Percentiles rank a stretch among this genome's conserved stretches.
These are phyloP conservation scores for Hyppa rectilinea DNA, from an alignment of 2,888 invertebrate genomes.

Conservation along the genomic window DNA sequence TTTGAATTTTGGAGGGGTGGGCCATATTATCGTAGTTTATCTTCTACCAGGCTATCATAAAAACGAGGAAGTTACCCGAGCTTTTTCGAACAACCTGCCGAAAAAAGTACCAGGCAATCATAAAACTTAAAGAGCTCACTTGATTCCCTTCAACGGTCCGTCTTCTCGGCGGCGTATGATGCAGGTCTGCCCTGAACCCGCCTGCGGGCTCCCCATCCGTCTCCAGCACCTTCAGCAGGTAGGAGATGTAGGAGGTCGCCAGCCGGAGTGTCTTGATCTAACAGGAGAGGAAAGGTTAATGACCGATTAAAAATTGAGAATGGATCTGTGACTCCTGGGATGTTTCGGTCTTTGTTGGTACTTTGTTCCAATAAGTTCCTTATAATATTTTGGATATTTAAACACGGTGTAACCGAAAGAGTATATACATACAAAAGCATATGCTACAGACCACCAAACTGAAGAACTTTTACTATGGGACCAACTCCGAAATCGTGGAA, in stretches of 20 bases:
- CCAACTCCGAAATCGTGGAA: too few species aligned
- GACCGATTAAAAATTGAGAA: slow-evolving; percentile 62
- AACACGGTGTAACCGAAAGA: too few species aligned
- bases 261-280: slow-evolving; percentile 98
- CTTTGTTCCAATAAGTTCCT: not conserved
- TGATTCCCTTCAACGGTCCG: slow-evolving; percentile 76
- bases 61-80: not conserved
- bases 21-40: too few species aligned
- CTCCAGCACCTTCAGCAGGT: slow-evolving; percentile 97
- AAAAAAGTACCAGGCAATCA: slow-evolving; percentile 25
- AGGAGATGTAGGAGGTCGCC: slow-evolving; percentile 98
- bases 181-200: slow-evolving; percentile 96
- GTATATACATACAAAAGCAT: too few species aligned
- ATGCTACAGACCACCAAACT: too few species aligned
- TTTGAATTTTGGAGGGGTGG: too few species aligned
- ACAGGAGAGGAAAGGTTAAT: slow-evolving; percentile 75
- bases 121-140: slow-evolving; percentile 65
- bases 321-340: slow-evolving; percentile 49
- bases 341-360: slow-evolving; percentile 30
- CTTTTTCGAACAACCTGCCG: not conserved
- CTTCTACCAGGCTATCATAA: not conserved
- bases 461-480: too few species aligned
- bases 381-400: too few species aligned
- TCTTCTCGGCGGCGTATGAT: slow-evolving; percentile 87
- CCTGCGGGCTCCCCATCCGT: slow-evolving; percentile 96